Evolutionary conservation across 2,113 vertebrate species (phyloP), one percentile per base, ranked within the genome.

Genomic region (Microtus pennsylvanicus): DNA sequence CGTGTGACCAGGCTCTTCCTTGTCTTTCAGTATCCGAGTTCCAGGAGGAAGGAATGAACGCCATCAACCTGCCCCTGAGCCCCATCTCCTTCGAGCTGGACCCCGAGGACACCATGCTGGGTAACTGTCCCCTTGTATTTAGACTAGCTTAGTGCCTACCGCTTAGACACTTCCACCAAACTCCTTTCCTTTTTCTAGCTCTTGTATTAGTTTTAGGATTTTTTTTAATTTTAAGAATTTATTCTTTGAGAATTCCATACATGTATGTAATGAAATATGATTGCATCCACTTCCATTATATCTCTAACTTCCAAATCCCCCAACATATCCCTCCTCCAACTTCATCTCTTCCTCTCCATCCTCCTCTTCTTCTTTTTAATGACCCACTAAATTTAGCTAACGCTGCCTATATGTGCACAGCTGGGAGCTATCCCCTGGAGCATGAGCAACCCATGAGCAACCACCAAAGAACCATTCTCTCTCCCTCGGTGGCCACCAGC

Each of bases 11-110:
- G 80, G 77, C 11, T 97, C 76, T 97, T 95, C 94, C 89, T 97
- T 98, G 90, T 90, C 97, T 97, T 82, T 70, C 88, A 99, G 99
- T 99, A 77, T 99, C 99, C 2, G 99, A 99, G 98, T 99, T 99
- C 97, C 99, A 99, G 98, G 99, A 99, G 97, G 99, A 99, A 98
- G 99, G 99, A 92, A 99, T 99, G 95, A 99, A 99, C 45, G 99
- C 99, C 98, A 99, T 99, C 98, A 99, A 99, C 98, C 99, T 99
- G 96, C 99, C 99, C 67, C 99, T 99, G 96, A 99, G 99, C 97
- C 99, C 99, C 4, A 99, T 99, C 91, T 99, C 99, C 94, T 99
- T 99, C 0, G 99, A 99, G 98, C 98, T 99, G 98, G 99, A 99
- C 98, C 99, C 99, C 0, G 99, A 99, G 97, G 99, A 99, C 98